Evolutionary conservation across 2,797 vertebrate genomes (phyloP).

Genomic region (Ataeniobius toweri): DNA sequence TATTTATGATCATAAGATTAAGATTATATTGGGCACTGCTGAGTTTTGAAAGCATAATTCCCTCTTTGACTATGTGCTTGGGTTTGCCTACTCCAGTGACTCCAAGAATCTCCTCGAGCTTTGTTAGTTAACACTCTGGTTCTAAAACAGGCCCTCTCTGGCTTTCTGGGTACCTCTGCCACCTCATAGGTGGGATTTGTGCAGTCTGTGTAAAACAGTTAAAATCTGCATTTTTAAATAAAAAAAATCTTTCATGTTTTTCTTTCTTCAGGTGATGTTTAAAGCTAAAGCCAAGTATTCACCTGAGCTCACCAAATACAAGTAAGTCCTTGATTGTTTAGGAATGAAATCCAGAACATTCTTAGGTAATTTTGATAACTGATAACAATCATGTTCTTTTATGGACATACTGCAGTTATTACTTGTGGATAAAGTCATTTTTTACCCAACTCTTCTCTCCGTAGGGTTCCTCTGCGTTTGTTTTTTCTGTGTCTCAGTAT

Average conservation of each 20-base stretch:
- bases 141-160: constrained; percentile 4
- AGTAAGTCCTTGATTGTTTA: constrained; percentile 81
- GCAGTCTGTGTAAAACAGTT: not conserved
- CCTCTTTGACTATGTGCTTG: not conserved
- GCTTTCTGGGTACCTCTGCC: not conserved
- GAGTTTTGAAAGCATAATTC: not conserved
- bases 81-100: constrained; percentile 8
- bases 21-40: not conserved
- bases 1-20: no score
- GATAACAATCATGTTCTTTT: not conserved
- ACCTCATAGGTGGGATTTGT: not conserved
- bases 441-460: not conserved
- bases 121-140: constrained; percentile 38
- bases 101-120: constrained; percentile 37
- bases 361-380: not conserved
- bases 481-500: constrained; percentile 87
- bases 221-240: not conserved
- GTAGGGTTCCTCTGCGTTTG: constrained; percentile 87
- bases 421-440: not conserved
- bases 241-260: not conserved
- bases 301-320: constrained; percentile 95
- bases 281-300: constrained; percentile 94
- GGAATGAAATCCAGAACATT: not conserved
- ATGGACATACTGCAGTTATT: not conserved
- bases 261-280: constrained; percentile 87